phyloP scores from a whole-genome alignment of 2,888 invertebrate genomes.

The Chelonus formosanus region DNA sequence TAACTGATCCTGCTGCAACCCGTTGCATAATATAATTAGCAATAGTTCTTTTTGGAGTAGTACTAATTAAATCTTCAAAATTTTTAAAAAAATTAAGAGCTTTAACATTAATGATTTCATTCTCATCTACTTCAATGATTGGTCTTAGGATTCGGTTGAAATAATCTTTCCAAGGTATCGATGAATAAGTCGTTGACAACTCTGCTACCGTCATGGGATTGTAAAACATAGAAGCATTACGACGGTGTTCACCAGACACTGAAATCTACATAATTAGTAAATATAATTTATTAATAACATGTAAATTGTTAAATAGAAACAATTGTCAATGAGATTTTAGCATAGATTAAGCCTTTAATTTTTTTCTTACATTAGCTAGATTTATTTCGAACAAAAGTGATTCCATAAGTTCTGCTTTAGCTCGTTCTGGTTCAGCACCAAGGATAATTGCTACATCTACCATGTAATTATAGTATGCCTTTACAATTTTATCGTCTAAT shows the following conservation, averaged over 20 bases:
- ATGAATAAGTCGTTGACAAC: constrained; percentile 77
- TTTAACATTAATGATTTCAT: constrained; percentile 82
- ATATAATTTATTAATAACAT: background rate
- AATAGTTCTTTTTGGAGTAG: constrained; percentile 73
- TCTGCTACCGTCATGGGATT: constrained; percentile 84
- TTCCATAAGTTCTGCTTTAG: constrained; percentile 75
- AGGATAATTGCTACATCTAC: constrained; percentile 84
- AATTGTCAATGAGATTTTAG: background rate
- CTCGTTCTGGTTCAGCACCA: constrained; percentile 77
- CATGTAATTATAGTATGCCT: constrained; percentile 83
- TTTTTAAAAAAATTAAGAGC: constrained; percentile 81
- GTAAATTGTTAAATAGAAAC: too few relatives aligned
- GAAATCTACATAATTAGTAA: constrained; percentile 40
- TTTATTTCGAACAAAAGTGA: constrained; percentile 86
- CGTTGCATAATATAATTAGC: constrained; percentile 96
- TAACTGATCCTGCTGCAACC: constrained; percentile 81
- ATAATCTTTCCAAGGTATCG: constrained; percentile 81
- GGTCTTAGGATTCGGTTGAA: constrained; percentile 80
- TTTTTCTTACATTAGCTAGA: constrained; percentile 82
- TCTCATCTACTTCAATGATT: constrained; percentile 69
- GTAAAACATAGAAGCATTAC: constrained; percentile 86
- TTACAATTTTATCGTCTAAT: constrained; percentile 79
- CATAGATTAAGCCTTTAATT: background rate
- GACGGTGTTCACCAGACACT: constrained; percentile 80
- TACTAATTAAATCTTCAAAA: constrained; percentile 72